Conservation (phyloP, 2,113 vertebrate genomes). For the Centropus bengalensis region DNA sequence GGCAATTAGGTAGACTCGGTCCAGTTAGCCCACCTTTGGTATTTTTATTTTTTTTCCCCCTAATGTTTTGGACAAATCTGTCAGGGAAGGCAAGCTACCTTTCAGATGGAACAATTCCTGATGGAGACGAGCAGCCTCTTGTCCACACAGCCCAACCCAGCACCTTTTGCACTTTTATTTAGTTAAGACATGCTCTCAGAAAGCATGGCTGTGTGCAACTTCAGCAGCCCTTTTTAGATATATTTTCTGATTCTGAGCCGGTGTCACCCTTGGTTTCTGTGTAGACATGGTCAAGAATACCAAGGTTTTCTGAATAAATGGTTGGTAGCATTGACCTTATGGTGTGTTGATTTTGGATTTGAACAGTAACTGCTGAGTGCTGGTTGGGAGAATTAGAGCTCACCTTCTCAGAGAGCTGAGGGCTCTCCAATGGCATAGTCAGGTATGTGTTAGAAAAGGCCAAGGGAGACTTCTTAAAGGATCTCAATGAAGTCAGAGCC, state of each 20-base stretch:
- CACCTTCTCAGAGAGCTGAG: not conserved
- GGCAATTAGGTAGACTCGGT: not conserved
- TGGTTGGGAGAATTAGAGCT: not conserved
- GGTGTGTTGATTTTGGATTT: slow-evolving; percentile 4
- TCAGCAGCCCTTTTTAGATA: not conserved
- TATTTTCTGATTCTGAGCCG: not conserved
- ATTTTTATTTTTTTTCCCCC: not conserved
- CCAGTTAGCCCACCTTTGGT: not conserved
- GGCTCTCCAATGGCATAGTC: not conserved
- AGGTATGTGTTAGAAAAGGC: slow-evolving; percentile 33
- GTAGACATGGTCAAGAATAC: not conserved
- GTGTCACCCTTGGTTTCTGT: not conserved
- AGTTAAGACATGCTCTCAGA: not conserved
- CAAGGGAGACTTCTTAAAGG: slow-evolving; percentile 60
- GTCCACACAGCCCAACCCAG: fast-evolving
- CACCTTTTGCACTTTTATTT: not conserved
- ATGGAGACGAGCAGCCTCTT: not conserved
- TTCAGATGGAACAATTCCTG: not conserved
- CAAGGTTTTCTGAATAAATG: not conserved
- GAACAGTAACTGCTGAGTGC: not conserved
- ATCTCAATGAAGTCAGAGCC: slow-evolving; percentile 48
- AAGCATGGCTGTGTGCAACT: fast-evolving
- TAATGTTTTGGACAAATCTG: not conserved
- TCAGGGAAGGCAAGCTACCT: not conserved
- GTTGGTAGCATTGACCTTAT: not conserved